Evolutionary conservation across 1,140 invertebrate species (phyloP).

Genomic region (Aphelenchoides fujianensis): DNA sequence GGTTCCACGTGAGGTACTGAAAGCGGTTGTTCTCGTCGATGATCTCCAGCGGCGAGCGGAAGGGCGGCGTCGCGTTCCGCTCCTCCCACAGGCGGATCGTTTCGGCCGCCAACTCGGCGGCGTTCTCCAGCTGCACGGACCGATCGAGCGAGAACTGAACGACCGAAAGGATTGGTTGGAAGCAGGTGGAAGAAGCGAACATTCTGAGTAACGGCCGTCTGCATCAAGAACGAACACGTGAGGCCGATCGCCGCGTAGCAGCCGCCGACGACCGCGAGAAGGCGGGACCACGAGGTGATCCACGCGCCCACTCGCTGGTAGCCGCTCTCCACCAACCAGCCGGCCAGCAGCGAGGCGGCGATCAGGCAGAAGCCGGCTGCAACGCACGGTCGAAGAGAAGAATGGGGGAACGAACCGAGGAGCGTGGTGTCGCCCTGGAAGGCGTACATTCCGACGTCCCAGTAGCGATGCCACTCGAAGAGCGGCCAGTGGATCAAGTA

Average conservation of each 20-base stretch:
- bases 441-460: neutral
- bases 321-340: neutral
- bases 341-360: neutral
- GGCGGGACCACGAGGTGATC: neutral
- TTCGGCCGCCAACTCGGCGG: neutral
- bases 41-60: neutral
- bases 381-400: neutral
- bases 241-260: neutral
- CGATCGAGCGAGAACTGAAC: neutral
- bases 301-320: neutral
- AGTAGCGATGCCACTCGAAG: neutral
- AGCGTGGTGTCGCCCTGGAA: neutral
- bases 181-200: neutral
- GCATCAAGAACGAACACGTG: neutral
- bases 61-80: neutral
- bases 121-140: neutral
- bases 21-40: neutral
- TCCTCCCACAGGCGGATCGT: neutral
- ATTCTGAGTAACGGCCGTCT: neutral
- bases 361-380: neutral
- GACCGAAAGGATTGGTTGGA: neutral
- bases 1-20: neutral
- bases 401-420: neutral
- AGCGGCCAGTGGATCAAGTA: conserved; percentile 21
- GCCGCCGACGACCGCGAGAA: neutral